These are phyloP conservation scores for Anomalospiza imberbis DNA, from an alignment of 2,797 vertebrate genomes.

Conservation along the genomic window DNA sequence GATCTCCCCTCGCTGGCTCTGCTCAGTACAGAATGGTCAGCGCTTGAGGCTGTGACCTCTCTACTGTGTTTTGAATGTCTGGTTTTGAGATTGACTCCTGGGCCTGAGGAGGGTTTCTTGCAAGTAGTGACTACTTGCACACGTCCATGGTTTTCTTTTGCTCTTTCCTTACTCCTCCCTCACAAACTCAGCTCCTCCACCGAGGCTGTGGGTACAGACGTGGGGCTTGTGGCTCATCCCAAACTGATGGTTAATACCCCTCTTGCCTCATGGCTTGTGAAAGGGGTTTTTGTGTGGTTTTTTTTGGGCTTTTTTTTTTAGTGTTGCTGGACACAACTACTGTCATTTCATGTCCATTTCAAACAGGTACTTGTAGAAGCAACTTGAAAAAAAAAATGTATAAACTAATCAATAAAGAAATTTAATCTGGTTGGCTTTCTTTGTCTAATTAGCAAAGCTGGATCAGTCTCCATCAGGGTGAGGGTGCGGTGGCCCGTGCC, in stretches of 20 bases:
- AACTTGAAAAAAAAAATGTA: background rate
- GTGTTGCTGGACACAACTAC: background rate
- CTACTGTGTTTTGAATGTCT: fast-evolving
- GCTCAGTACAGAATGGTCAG: fast-evolving
- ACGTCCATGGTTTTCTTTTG: background rate
- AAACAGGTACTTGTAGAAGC: conserved; percentile 31
- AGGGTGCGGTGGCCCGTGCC: too few species aligned
- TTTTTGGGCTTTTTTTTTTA: background rate
- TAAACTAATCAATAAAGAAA: conserved; percentile 53
- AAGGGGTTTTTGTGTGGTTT: background rate
- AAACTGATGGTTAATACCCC: too few species aligned
- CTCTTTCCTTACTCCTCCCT: background rate
- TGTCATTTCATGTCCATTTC: background rate
- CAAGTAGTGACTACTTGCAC: background rate
- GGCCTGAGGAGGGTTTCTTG: background rate
- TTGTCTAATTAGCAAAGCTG: background rate
- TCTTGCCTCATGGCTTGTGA: background rate
- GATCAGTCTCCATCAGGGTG: fast-evolving
- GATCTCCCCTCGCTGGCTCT: background rate
- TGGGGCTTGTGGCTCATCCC: background rate
- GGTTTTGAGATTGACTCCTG: too few species aligned
- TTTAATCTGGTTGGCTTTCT: background rate
- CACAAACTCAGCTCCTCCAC: background rate
- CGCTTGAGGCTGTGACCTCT: background rate
- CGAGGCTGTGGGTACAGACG: fast-evolving